Conservation (phyloP, 2,888 invertebrate genomes). For the Tenthredo distinguenda region DNA sequence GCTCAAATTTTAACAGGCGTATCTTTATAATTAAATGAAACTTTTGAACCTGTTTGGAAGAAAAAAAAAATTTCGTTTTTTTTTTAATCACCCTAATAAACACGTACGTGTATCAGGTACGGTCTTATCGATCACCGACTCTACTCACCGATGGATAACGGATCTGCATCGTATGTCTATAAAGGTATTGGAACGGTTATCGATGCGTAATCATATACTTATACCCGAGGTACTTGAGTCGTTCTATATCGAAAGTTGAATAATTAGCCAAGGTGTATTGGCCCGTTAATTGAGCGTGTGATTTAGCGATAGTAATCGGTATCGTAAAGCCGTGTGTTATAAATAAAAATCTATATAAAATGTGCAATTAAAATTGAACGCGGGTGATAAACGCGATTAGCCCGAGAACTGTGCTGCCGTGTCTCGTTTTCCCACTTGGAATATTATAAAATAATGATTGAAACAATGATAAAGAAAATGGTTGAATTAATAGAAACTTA, state of each 20-base stretch:
- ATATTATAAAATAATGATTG: background rate
- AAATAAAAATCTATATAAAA: background rate
- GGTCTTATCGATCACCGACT: no score
- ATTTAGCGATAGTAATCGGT: slow-evolving; percentile 16
- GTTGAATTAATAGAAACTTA: background rate
- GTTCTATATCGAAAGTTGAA: background rate
- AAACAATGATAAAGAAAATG: background rate
- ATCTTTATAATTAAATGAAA: no score
- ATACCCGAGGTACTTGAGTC: background rate
- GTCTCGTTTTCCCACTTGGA: background rate
- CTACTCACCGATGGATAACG: no score
- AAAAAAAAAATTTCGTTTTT: no score
- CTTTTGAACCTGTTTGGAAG: no score
- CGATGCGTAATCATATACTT: no score
- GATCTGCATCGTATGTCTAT: no score
- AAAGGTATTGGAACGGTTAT: no score
- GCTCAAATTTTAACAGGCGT: no score
- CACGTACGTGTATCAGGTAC: no score
- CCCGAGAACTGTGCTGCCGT: no score
- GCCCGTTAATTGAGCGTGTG: slow-evolving; percentile 9
- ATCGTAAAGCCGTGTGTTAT: background rate
- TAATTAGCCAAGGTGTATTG: slow-evolving; percentile 29
- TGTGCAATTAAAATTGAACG: background rate
- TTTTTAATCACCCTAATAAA: no score
- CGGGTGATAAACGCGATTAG: background rate